A percentile compares a stretch with the other conserved stretches of the same genome.
phyloP scores from a whole-genome alignment of 2,888 invertebrate species.

The Drosophila imparisetae region DNA sequence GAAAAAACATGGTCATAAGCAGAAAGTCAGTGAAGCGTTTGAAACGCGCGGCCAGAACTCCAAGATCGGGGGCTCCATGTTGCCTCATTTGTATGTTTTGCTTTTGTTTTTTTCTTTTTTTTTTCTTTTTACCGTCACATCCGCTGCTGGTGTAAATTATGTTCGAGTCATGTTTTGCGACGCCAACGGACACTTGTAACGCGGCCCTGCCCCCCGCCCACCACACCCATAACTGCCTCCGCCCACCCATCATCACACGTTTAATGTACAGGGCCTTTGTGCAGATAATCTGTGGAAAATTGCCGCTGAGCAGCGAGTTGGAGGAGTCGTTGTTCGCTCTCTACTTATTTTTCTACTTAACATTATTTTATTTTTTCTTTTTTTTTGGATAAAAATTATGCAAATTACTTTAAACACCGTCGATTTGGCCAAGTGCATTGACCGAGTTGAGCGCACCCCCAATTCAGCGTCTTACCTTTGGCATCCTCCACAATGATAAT shows the following conservation, averaged over 20 bases:
- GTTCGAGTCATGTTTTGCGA: constrained; percentile 74
- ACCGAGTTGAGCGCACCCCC: constrained; percentile 47
- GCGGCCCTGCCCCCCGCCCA: not conserved
- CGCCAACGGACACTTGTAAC: constrained; percentile 41
- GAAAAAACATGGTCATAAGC: constrained; percentile 11
- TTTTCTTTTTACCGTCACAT: constrained; percentile 57
- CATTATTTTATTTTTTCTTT: not conserved
- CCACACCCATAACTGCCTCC: not conserved
- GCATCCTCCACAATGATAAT: constrained; percentile 85
- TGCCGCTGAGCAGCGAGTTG: constrained; percentile 21
- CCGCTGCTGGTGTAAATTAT: constrained; percentile 76
- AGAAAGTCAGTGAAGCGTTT: constrained; percentile 68
- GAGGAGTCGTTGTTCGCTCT: constrained; percentile 14
- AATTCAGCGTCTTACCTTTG: constrained; percentile 80
- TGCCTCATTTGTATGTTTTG: constrained; percentile 52
- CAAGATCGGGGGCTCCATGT: constrained; percentile 68
- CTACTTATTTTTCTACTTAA: not conserved
- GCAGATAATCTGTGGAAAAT: constrained; percentile 51
- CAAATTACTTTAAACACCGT: constrained; percentile 66
- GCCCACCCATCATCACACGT: not conserved
- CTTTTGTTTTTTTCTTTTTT: constrained; percentile 2
- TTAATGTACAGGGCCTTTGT: constrained; percentile 31
- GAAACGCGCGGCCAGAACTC: constrained; percentile 61
- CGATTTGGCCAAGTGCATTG: constrained; percentile 61
- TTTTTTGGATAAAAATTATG: constrained; percentile 60